Evolutionary conservation across 2,888 invertebrate species (phyloP), one percentile per base, ranked within the genome.

Genomic region (Ichneumoninae sp.): DNA sequence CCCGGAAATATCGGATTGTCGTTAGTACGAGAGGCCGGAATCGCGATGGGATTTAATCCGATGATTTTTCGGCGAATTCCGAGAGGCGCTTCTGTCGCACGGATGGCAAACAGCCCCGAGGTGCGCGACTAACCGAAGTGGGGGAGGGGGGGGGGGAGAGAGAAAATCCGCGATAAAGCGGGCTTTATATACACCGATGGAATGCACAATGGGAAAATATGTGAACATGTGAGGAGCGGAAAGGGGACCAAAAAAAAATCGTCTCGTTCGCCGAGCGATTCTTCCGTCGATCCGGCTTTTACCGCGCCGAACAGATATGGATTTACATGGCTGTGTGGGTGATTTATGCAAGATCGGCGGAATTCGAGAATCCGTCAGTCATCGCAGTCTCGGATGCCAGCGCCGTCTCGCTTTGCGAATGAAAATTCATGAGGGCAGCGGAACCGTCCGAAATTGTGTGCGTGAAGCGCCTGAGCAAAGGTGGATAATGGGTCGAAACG

Each of bases 361-460:
- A 60, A 72, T 72, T 26, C 60, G 60, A 22, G 71, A 33, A 36
- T 54, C 36, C 36, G 52, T 54, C 54, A 36, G 71, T 54, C 54
- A 50, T 50, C 10, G 70, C 52, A 36, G 69, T 54, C 62, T 52
- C 62, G 62, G 40, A 83, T 69, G 57, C 65, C 57, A 75, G 79
- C 65, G 52, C 62, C 54, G 40, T 68, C 80, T 77, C 77, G 74
- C 66, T 81, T 81, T 71, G 44, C 75, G 80, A 83, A 78, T 83
- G 78, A 81, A 85, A 85, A 85, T 85, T 81, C 80, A 85, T 85
- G 85, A 83, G 74, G 44, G 6, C 57, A 3, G 22, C 22, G 16
- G 26, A 75, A 47, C 65, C 74, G 47, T 52, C 65, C 52, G 33
- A 44, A 69, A 62, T 71, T 52, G 69, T 79, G 54, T 47, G 68